A percentile compares a stretch with the other conserved stretches of the same genome.
Conservation (phyloP, 2,888 invertebrate genomes). For the Acronicta aceris region DNA sequence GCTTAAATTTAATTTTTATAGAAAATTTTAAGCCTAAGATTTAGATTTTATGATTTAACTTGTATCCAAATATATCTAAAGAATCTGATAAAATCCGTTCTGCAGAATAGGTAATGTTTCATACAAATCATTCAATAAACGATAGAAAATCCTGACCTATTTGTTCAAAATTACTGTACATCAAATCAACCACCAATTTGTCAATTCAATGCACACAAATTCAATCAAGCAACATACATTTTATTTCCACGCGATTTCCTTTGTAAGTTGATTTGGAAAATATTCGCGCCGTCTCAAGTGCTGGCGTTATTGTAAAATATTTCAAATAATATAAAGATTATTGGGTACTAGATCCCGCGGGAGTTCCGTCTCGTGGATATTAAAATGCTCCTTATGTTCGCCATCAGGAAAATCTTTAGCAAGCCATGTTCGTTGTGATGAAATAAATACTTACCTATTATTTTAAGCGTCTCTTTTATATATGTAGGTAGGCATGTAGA, state of each 20-base stretch:
- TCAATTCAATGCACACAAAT: constrained; percentile 58
- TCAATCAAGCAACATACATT: constrained; percentile 59
- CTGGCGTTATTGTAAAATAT: constrained; percentile 52
- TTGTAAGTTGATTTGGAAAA: constrained; percentile 54
- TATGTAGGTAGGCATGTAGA: too few relatives aligned
- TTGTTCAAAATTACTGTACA: constrained; percentile 57
- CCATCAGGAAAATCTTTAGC: not conserved
- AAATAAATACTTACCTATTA: too few relatives aligned
- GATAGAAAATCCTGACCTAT: constrained; percentile 53
- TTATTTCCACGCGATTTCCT: constrained; percentile 58
- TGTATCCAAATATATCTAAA: too few relatives aligned
- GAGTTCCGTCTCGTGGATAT: constrained; percentile 19
- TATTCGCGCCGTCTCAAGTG: constrained; percentile 50
- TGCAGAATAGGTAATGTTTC: too few relatives aligned
- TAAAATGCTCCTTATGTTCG: constrained; percentile 9
- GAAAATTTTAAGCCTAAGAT: too few relatives aligned
- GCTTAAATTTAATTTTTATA: too few relatives aligned
- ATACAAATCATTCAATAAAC: constrained; percentile 28
- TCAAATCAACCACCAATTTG: constrained; percentile 60
- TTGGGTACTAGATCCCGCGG: constrained; percentile 30
- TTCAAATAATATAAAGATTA: constrained; percentile 44
- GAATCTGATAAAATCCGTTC: too few relatives aligned
- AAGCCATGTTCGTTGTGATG: constrained; percentile 1
- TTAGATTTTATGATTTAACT: too few relatives aligned
- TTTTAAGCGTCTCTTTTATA: too few relatives aligned